Conservation (phyloP, 2,113 vertebrate genomes). For the Chaenogobius annularis region DNA sequence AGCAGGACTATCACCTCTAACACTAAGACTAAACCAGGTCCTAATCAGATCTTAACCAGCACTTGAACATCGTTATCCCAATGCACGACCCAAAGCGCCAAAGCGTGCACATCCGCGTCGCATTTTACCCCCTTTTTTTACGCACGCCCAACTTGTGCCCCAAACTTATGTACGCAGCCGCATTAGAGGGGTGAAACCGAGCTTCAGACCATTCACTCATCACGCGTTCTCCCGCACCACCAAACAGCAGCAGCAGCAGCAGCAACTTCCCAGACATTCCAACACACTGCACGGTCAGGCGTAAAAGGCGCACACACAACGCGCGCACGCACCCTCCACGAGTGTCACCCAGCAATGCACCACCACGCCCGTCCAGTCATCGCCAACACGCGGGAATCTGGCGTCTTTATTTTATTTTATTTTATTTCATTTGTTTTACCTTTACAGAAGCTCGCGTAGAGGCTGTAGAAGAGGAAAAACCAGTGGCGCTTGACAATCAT, state of each 20-base stretch:
- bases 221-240: conserved; percentile 22
- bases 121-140: conserved; percentile 9
- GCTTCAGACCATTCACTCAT: not conserved
- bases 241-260: not conserved
- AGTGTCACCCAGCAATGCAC: conserved; percentile 42
- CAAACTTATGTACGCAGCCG: conserved; percentile 61
- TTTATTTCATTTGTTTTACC: conserved; percentile 70
- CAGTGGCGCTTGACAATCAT: conserved; percentile 78
- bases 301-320: too few species aligned
- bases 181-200: conserved; percentile 32
- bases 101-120: not conserved
- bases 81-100: not conserved
- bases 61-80: not conserved
- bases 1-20: not conserved
- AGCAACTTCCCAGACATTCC: conserved; percentile 66
- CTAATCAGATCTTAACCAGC: not conserved
- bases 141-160: conserved; percentile 46
- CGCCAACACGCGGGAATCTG: too few species aligned
- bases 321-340: conserved; percentile 28
- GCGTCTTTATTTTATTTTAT: too few species aligned
- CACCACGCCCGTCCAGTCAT: conserved; percentile 68
- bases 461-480: conserved; percentile 78
- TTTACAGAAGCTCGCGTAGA: conserved; percentile 76
- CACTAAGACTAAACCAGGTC: not conserved
- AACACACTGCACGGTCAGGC: conserved; percentile 47